phyloP scores from a whole-genome alignment of 2,888 invertebrate genomes.

The Drosophila pegasa region DNA sequence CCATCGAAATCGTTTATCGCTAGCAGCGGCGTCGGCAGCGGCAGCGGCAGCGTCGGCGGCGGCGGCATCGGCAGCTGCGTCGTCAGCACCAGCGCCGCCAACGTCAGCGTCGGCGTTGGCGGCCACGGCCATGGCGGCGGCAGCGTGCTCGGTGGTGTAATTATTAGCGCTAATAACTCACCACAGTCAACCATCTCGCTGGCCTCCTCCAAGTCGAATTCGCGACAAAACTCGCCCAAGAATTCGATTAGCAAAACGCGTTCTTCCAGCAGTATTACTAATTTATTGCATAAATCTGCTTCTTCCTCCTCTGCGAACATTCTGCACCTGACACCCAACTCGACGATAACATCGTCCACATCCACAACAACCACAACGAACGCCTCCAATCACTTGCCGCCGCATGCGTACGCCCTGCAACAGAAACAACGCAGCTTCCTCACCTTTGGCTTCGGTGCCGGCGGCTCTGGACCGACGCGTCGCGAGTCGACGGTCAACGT shows the following conservation, averaged over 20 bases:
- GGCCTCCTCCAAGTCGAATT: constrained; percentile 82
- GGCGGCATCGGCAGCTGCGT: constrained; percentile 53
- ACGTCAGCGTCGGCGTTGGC: constrained; percentile 60
- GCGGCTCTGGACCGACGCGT: constrained; percentile 90
- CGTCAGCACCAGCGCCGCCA: constrained; percentile 45
- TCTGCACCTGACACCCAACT: constrained; percentile 79
- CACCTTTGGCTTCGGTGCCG: constrained; percentile 98
- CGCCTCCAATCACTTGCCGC: constrained; percentile 85
- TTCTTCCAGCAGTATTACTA: constrained; percentile 85
- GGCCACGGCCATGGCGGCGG: constrained; percentile 74
- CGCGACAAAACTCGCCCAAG: constrained; percentile 85
- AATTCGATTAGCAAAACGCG: constrained; percentile 85
- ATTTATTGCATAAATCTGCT: constrained; percentile 85
- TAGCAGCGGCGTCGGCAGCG: constrained; percentile 62
- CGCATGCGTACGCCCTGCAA: constrained; percentile 91
- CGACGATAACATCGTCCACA: constrained; percentile 59
- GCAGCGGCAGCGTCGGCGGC: constrained; percentile 57
- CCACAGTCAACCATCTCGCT: constrained; percentile 85
- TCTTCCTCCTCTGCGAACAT: constrained; percentile 83
- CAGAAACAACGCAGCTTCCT: constrained; percentile 99
- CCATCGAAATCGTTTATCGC: constrained; percentile 88
- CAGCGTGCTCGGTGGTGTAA: constrained; percentile 70
- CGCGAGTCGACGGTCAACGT: constrained; percentile 98
- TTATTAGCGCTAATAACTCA: constrained; percentile 82
- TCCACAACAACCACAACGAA: constrained; percentile 28